Percentiles rank a stretch among this genome's conserved stretches.
phyloP scores from a whole-genome alignment of 2,797 vertebrate species.

The Echiichthys vipera region DNA sequence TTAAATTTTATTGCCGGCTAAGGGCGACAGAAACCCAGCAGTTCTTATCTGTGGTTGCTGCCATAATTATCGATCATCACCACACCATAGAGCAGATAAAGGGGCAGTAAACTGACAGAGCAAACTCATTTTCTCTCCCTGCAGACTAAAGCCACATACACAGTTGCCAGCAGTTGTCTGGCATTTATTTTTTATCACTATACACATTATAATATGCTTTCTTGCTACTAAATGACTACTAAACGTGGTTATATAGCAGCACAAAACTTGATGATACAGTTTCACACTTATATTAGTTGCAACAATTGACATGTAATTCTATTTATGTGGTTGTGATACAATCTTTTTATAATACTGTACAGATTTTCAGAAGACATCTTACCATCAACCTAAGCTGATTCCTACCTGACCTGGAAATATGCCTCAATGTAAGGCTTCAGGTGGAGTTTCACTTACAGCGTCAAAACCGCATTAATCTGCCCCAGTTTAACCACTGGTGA shows the following conservation, averaged over 20 bases:
- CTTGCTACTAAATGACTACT: too few species aligned
- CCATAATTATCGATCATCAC: slow-evolving; percentile 73
- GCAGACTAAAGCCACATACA: slow-evolving; percentile 7
- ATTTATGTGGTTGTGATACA: too few species aligned
- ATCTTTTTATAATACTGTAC: too few species aligned
- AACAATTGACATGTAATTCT: too few species aligned
- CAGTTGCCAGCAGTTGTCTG: not conserved
- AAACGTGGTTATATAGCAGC: not conserved
- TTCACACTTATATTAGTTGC: not conserved
- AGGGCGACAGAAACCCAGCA: slow-evolving; percentile 62
- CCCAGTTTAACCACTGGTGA: slow-evolving; percentile 58
- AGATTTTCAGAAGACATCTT: not conserved
- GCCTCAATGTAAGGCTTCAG: not conserved
- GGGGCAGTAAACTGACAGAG: slow-evolving; percentile 66
- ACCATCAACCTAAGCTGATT: not conserved
- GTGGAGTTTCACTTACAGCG: slow-evolving; percentile 3
- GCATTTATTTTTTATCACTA: slow-evolving; percentile 1
- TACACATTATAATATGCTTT: not conserved
- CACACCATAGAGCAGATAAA: slow-evolving; percentile 66
- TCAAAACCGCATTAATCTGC: slow-evolving; percentile 10
- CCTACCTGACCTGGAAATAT: not conserved
- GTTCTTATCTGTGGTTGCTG: slow-evolving; percentile 60
- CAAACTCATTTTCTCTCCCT: slow-evolving; percentile 67
- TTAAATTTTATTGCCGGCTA: slow-evolving; percentile 74
- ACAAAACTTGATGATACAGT: not conserved